A percentile compares a stretch with the other conserved stretches of the same genome.
phyloP scores from a whole-genome alignment of 2,113 vertebrate species.

The Periophthalmus modestus region DNA sequence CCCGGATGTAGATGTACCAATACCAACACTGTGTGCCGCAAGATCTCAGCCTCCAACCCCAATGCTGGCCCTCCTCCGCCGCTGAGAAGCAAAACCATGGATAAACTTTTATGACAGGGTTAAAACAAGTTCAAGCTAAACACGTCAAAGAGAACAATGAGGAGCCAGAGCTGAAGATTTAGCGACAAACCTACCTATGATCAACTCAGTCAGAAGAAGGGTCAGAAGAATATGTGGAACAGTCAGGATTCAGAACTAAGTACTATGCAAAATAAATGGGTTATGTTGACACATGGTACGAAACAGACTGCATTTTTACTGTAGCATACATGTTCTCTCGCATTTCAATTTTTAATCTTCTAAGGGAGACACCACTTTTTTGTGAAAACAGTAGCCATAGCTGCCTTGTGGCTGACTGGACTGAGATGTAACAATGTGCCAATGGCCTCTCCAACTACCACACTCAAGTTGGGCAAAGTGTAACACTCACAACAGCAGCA shows the following conservation, averaged over 20 bases:
- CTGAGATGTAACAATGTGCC: too few relatives aligned
- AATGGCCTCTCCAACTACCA: too few relatives aligned
- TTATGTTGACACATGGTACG: not conserved
- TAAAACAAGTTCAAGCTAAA: constrained; percentile 32
- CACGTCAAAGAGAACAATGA: constrained; percentile 28
- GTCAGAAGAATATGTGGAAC: not conserved
- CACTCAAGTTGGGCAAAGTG: too few relatives aligned
- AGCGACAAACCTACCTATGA: constrained; percentile 29
- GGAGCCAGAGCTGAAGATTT: constrained; percentile 36
- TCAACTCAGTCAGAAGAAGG: not conserved
- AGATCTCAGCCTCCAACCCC: constrained; percentile 86
- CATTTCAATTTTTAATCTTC: not conserved
- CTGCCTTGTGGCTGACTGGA: too few relatives aligned
- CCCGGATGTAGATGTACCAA: constrained; percentile 96
- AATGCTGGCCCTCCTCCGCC: constrained; percentile 73
- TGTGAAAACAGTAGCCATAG: too few relatives aligned
- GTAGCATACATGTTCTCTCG: too few relatives aligned
- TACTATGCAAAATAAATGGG: not conserved
- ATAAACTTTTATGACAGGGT: constrained; percentile 93
- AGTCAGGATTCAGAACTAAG: not conserved
- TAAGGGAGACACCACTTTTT: too few relatives aligned
- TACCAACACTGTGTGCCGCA: constrained; percentile 96
- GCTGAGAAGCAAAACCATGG: constrained; percentile 87
- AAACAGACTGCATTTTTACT: not conserved
- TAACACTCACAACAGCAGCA: too few relatives aligned